Percentiles rank a stretch among this genome's conserved stretches.
Evolutionary conservation across 2,113 vertebrate genomes (phyloP).

Genomic region (Sceloporus undulatus): DNA sequence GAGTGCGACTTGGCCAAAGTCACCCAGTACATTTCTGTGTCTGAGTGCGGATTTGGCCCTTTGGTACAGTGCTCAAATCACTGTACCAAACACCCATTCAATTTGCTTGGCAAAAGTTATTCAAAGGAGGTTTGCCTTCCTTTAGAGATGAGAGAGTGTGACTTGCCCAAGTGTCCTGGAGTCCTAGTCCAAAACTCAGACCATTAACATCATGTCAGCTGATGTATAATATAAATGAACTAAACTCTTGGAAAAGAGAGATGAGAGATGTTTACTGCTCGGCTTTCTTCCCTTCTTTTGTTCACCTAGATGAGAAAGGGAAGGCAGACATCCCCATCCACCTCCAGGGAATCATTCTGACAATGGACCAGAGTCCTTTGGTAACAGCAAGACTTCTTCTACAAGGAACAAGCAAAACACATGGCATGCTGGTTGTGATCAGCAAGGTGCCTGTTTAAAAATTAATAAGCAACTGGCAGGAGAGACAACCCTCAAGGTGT

Average conservation of each 20-base stretch:
- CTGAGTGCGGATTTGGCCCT: neutral
- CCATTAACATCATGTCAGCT: neutral
- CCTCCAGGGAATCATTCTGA: neutral
- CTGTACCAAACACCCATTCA: no score
- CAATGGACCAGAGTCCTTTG: neutral
- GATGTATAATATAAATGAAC: neutral
- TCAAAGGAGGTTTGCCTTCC: no score
- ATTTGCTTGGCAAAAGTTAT: no score
- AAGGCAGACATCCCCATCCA: neutral
- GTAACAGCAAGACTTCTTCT: neutral
- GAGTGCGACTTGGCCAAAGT: no score
- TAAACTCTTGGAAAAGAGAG: neutral
- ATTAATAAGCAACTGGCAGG: constrained; percentile 3
- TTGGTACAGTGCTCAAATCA: neutral
- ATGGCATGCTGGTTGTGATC: neutral
- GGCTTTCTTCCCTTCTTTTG: neutral
- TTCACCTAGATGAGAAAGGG: neutral
- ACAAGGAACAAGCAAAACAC: neutral
- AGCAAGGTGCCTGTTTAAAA: neutral
- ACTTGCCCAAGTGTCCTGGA: no score
- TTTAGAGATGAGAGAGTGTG: no score
- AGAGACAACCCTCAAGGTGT: neutral
- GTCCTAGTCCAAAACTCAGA: neutral
- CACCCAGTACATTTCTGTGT: no score
- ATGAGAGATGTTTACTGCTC: neutral